Percentiles rank a stretch among this genome's conserved stretches.
phyloP scores from a whole-genome alignment of 2,113 vertebrate genomes.

The Notiomystis cincta region DNA sequence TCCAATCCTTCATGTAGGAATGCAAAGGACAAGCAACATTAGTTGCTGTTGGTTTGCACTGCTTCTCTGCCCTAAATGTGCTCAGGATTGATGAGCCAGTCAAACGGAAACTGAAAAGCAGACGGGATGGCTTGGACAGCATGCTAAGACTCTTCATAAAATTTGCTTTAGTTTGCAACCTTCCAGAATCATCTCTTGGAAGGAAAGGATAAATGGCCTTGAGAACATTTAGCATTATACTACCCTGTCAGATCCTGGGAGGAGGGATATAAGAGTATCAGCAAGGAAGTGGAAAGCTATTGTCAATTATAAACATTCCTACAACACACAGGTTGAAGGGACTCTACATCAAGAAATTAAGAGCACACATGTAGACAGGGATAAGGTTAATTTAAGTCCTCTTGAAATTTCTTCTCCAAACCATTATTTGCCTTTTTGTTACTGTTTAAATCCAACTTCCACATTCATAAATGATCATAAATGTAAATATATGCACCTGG shows the following conservation, averaged over 20 bases:
- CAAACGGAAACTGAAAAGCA: background rate
- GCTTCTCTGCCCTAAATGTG: background rate
- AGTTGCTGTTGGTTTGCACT: background rate
- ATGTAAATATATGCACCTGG: background rate
- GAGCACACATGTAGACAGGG: background rate
- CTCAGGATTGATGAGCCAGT: background rate
- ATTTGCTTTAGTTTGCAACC: background rate
- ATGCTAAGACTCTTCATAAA: background rate
- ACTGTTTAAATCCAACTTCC: constrained; percentile 2
- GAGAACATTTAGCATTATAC: background rate
- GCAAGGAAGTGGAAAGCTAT: background rate
- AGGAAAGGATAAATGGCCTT: background rate
- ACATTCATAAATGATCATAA: background rate
- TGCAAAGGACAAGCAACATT: background rate
- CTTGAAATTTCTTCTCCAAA: background rate
- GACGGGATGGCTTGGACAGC: background rate
- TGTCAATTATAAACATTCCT: background rate
- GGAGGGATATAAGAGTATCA: background rate
- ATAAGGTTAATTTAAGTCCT: background rate
- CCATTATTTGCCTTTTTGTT: background rate
- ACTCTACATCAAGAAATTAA: background rate
- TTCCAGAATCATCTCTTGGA: background rate
- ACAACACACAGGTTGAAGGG: background rate
- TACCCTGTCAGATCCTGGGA: background rate
- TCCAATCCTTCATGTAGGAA: background rate